Conservation (phyloP, 2,888 invertebrate genomes). For the Heliconius aoede region DNA sequence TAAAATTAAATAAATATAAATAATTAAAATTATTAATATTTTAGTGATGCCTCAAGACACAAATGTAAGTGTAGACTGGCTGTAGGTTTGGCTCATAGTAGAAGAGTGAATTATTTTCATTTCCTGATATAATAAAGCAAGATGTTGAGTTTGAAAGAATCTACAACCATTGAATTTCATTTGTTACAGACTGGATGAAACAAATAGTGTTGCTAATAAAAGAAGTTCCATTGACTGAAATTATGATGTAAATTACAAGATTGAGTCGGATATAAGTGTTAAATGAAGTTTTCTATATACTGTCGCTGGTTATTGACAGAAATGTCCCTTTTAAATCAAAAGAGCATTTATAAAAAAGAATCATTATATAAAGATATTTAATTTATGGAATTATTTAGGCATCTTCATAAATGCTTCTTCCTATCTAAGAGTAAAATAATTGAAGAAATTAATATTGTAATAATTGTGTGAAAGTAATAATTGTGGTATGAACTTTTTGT, state of each 20-base stretch:
- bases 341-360: not conserved
- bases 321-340: not conserved
- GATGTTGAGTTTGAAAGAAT: not conserved
- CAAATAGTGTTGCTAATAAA: not conserved
- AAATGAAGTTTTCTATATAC: not conserved
- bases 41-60: too few species aligned
- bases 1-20: too few species aligned
- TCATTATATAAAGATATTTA: not conserved
- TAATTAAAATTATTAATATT: too few species aligned
- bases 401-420: not conserved
- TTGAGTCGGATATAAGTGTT: not conserved
- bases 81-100: too few species aligned
- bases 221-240: conserved; percentile 13
- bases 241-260: conserved; percentile 13
- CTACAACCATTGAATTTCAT: not conserved
- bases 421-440: too few species aligned
- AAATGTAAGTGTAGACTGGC: too few species aligned
- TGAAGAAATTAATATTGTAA: not conserved
- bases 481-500: not conserved
- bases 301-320: not conserved
- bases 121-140: too few species aligned
- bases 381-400: not conserved
- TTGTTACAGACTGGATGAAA: conserved; percentile 16
- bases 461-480: too few species aligned
- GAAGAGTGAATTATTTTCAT: too few species aligned